Base-by-base conservation (phyloP, 2,888 invertebrate species). In the Ligdia adustata region DNA sequence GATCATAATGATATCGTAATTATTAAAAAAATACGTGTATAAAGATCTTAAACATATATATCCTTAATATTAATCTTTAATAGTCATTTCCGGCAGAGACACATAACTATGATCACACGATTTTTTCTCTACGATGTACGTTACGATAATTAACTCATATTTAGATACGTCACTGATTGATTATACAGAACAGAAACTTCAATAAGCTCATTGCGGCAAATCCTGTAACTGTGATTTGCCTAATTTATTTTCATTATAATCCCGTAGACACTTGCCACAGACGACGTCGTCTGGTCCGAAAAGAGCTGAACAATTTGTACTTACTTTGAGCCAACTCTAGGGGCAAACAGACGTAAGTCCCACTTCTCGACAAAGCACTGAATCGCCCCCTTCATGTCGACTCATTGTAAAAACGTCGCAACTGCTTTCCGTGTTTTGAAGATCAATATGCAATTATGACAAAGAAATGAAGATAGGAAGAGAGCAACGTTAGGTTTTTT, bases 311-410 rank as follows among this genome's bases (percentile, higher is more conserved):
- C 29, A 47, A 38, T 45, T 37, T 37, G 27, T 60, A 62, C 66
- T 65, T 57, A 57, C 70, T 71, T 71, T 69, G 66, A 63, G 61
- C 56, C 52, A 57, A 58, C 55, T 57, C 58, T 57, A 35, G 56
- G 59, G 51, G 56, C 57, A 61, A 63, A 64, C 62, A 71, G 69
- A 58, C 63, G 69, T 75, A 78, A 82, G 82, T 72, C 75, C 74
- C 80, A 79, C 82, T 82, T 72, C 69, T 66, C 64, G 68, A 75
- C 82, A 79, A 79, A 81, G 80, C 77, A 68, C 66, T 57, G 73
- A 67, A 64, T 71, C 66, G 71, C 70, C 79, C 72, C 76, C 76
- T 75, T 69, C 61, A 22, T n/a, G 57, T 53, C 64, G 62, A 59
- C 52, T 52, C 66, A 62, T 61, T 68, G 66, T 56, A 52, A 62